These are phyloP conservation scores for Caenorhabditis sulstoni DNA, from an alignment of 2,888 invertebrate genomes.

Conservation along the genomic window DNA sequence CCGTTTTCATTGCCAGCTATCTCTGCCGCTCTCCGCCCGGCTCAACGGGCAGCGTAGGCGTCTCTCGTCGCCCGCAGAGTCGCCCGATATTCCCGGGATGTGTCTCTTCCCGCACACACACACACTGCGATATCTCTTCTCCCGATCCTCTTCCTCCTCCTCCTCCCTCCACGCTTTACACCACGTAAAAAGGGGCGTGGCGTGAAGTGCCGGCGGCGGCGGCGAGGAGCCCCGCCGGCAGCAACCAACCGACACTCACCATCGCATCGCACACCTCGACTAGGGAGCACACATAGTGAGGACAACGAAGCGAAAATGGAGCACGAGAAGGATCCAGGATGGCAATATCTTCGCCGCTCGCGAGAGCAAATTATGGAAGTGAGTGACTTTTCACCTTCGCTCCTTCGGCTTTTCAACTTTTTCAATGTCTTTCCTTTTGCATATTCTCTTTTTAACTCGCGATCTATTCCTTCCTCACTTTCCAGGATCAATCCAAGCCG, in stretches of 20 bases:
- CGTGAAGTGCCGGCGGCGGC: conserved; percentile 41
- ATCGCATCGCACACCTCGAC: conserved; percentile 58
- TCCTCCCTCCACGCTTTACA: conserved; percentile 35
- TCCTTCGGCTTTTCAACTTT: neutral
- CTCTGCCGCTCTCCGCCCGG: conserved; percentile 27
- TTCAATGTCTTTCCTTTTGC: neutral
- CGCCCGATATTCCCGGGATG: conserved; percentile 30
- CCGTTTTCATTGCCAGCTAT: neutral
- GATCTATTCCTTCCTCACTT: neutral
- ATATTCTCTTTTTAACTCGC: conserved; percentile 8
- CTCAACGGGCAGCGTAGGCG: conserved; percentile 35
- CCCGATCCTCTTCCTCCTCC: neutral
- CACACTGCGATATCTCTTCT: neutral
- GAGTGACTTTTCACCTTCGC: conserved; percentile 1
- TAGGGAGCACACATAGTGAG: conserved; percentile 54
- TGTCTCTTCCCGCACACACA: no score
- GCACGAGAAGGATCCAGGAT: conserved; percentile 79
- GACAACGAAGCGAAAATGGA: conserved; percentile 63
- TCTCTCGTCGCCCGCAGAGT: conserved; percentile 16
- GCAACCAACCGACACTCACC: conserved; percentile 37
- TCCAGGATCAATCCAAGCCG: conserved; percentile 73
- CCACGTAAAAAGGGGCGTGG: conserved; percentile 44
- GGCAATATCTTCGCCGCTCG: conserved; percentile 78
- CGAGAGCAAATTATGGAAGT: conserved; percentile 79
- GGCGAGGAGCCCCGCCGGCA: neutral